Conservation (phyloP, 2,113 vertebrate genomes). For the Myotis brandtii region DNA sequence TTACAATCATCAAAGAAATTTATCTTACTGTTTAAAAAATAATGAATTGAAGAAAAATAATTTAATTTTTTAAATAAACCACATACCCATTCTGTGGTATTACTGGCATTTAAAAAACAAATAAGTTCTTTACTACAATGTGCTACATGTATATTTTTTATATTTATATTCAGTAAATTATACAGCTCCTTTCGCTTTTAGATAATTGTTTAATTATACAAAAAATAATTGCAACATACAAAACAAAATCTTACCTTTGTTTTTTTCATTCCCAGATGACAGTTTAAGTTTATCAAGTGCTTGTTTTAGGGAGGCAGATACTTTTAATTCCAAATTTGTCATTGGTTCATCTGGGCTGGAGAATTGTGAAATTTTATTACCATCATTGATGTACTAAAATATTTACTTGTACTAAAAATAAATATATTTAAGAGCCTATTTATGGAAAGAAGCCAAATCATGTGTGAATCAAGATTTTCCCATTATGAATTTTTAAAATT, state of each 20-base stretch:
- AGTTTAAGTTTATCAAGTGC: conserved; percentile 94
- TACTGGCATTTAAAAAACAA: background rate
- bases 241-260: conserved; percentile 87
- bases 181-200: background rate
- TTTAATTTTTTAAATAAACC: background rate
- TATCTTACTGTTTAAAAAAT: conserved; percentile 34
- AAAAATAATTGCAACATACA: conserved; percentile 11
- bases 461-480: background rate
- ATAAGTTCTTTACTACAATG: background rate
- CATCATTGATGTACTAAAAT: conserved; percentile 53
- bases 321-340: conserved; percentile 92
- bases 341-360: conserved; percentile 94
- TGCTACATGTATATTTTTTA: background rate
- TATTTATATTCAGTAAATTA: background rate
- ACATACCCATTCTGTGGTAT: background rate
- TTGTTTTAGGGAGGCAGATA: conserved; percentile 95
- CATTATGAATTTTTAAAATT: background rate
- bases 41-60: background rate
- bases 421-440: background rate
- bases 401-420: conserved; percentile 52
- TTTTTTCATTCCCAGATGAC: conserved; percentile 86
- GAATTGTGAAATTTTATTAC: conserved; percentile 70
- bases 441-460: background rate
- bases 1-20: conserved; percentile 27
- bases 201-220: background rate